Conservation (phyloP, 2,113 vertebrate species). For the Poeciliopsis occidentalis region DNA sequence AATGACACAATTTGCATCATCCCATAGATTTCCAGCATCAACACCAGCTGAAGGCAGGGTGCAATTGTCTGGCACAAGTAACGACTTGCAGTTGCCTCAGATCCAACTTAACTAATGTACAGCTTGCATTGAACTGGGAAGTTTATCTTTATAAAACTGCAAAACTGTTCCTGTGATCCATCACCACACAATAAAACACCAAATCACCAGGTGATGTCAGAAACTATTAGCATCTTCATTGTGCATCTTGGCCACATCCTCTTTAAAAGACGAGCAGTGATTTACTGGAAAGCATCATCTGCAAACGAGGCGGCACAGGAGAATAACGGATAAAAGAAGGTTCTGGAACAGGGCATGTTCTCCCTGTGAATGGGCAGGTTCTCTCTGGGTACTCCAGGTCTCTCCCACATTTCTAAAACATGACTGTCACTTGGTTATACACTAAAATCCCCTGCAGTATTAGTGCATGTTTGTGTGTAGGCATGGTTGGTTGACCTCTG, state of each 20-base stretch:
- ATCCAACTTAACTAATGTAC: conserved; percentile 19
- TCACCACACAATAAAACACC: not conserved
- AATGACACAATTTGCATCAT: not conserved
- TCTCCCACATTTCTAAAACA: not conserved
- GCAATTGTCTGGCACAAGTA: conserved; percentile 31
- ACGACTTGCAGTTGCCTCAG: not conserved
- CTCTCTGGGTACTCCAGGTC: not conserved
- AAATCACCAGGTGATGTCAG: not conserved
- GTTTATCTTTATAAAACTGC: conserved; percentile 43
- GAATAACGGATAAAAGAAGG: not conserved
- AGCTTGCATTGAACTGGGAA: conserved; percentile 28
- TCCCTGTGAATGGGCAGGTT: not conserved
- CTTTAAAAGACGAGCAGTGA: not conserved
- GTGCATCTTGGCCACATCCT: not conserved
- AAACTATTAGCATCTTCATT: not conserved
- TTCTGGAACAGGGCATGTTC: not conserved
- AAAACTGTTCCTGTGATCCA: not conserved
- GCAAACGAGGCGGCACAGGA: not conserved
- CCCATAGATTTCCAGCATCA: conserved; percentile 13
- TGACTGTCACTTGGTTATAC: not conserved
- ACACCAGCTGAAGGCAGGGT: conserved; percentile 21
- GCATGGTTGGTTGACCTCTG: too few relatives aligned
- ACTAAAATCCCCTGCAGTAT: not conserved
- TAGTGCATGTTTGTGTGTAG: too few relatives aligned
- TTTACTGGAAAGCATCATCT: not conserved